These are phyloP conservation scores for Steromphala cineraria DNA, from an alignment of 2,888 invertebrate genomes.

Conservation along the genomic window DNA sequence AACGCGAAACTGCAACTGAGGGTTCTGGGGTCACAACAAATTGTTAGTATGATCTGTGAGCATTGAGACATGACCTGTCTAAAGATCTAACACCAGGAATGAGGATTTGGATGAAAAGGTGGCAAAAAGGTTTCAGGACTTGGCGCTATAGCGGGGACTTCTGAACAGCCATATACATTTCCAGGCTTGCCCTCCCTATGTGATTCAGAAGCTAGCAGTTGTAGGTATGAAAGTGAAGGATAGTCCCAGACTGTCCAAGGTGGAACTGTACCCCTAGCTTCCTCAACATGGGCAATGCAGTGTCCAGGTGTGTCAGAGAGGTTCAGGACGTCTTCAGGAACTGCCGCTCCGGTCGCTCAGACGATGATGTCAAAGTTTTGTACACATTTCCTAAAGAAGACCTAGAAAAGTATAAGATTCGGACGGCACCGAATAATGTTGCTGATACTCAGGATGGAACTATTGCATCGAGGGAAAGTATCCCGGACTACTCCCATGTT, in stretches of 20 bases:
- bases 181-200: neutral
- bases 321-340: slow-evolving; percentile 15
- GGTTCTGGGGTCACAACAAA: no score
- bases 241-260: neutral
- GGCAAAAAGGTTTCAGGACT: neutral
- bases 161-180: neutral
- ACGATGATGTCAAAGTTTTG: slow-evolving; percentile 28
- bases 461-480: neutral
- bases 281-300: slow-evolving; percentile 28
- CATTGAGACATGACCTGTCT: neutral
- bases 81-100: neutral
- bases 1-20: neutral
- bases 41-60: neutral
- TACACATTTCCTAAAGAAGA: neutral
- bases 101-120: neutral
- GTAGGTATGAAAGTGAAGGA: slow-evolving; percentile 4
- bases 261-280: neutral
- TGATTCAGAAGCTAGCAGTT: neutral
- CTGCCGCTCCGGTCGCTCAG: slow-evolving; percentile 24
- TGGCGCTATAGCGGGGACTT: neutral
- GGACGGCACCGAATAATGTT: neutral
- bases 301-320: slow-evolving; percentile 31
- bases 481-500: neutral
- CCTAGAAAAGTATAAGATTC: slow-evolving; percentile 22
- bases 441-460: neutral